A percentile compares a stretch with the other conserved stretches of the same genome.
phyloP scores from a whole-genome alignment of 92 coral and sea anemone species.

The Epizoanthus scotinus region DNA sequence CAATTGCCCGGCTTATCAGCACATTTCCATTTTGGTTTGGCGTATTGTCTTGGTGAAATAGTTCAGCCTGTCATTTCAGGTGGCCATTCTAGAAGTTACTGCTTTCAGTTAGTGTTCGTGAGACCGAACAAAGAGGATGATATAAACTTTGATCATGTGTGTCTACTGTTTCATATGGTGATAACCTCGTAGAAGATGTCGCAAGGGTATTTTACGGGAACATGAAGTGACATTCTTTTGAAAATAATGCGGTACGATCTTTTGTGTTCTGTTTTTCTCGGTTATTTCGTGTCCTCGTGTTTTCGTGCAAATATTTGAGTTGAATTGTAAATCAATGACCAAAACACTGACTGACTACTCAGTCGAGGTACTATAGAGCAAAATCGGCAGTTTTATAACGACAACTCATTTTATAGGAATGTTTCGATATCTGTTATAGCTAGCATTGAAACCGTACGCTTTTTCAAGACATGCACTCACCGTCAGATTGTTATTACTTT shows the following conservation, averaged over 20 bases:
- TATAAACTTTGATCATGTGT: constrained; percentile 2
- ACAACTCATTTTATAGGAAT: not conserved
- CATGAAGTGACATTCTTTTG: not conserved
- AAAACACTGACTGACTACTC: too few species aligned
- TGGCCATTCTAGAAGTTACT: constrained; percentile 14
- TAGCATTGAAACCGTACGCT: too few species aligned
- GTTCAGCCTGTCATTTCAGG: not conserved
- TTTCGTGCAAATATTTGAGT: constrained; percentile 23
- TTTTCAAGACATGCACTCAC: too few species aligned
- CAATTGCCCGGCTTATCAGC: constrained; percentile 25
- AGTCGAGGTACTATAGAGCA: too few species aligned
- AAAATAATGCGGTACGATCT: not conserved
- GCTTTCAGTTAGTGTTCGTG: constrained; percentile 16
- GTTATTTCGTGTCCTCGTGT: constrained; percentile 16
- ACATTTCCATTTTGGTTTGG: constrained; percentile 25
- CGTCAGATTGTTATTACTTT: too few species aligned
- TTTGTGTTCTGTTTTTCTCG: not conserved
- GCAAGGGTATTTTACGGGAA: not conserved
- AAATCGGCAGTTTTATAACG: not conserved
- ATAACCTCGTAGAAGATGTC: not conserved
- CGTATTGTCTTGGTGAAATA: constrained; percentile 25
- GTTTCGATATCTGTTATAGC: too few species aligned
- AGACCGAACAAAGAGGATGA: not conserved
- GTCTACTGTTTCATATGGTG: constrained; percentile 15
- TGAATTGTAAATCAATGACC: constrained; percentile 1